Percentiles rank a stretch among this genome's conserved stretches.
Evolutionary conservation across 2,888 invertebrate genomes (phyloP).

Genomic region (Scaptomyza flava): DNA sequence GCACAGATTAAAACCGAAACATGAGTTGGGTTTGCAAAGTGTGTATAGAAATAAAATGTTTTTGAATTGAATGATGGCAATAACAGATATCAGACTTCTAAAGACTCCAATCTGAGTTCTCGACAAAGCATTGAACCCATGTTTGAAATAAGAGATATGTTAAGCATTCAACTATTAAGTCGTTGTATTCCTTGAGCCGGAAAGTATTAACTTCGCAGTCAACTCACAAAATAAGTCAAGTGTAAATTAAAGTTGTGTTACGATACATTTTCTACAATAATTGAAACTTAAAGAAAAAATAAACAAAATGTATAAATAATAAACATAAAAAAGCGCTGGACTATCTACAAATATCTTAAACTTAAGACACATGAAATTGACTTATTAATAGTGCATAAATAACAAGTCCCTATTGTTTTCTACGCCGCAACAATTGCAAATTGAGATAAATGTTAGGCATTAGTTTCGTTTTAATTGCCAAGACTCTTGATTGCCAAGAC

Average conservation of each 20-base stretch:
- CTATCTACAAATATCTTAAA: background rate
- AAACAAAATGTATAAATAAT: no score
- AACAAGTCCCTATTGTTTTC: constrained; percentile 38
- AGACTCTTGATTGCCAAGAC: constrained; percentile 6
- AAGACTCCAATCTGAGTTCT: constrained; percentile 1
- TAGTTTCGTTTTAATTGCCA: constrained; percentile 23
- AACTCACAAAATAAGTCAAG: background rate
- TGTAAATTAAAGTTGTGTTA: no score
- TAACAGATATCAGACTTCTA: constrained; percentile 31
- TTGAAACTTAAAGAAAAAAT: no score
- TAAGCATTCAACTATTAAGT: background rate
- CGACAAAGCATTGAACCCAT: constrained; percentile 2
- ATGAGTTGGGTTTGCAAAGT: constrained; percentile 36
- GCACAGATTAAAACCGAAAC: constrained; percentile 43
- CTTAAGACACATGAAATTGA: background rate
- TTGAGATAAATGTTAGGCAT: constrained; percentile 5
- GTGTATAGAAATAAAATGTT: constrained; percentile 39
- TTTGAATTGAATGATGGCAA: constrained; percentile 47
- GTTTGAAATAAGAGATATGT: background rate
- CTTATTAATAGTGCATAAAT: background rate
- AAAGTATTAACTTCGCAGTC: no score
- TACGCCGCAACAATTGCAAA: constrained; percentile 5
- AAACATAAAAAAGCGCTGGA: no score
- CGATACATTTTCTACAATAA: no score
- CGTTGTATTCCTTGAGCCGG: background rate